phyloP scores from a whole-genome alignment of 1,140 invertebrate species.

The Drosophila sechellia region DNA sequence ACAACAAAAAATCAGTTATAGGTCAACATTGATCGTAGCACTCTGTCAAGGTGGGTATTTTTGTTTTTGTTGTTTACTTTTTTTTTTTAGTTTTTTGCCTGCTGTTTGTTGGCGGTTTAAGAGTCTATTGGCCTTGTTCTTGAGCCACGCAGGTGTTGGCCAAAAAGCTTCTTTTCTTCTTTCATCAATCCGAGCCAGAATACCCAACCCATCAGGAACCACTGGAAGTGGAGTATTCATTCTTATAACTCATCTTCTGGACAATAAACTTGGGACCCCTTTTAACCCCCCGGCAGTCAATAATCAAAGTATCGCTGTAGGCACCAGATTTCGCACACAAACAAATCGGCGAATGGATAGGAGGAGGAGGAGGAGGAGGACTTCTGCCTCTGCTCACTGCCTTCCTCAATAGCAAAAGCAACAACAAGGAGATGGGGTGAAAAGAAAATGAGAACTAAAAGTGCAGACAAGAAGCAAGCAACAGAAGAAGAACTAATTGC shows the following conservation, averaged over 20 bases:
- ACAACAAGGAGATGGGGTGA: conserved; percentile 29
- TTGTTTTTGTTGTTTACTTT: conserved; percentile 1
- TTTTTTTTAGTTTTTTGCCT: conserved; percentile 6
- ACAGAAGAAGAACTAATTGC: conserved; percentile 77
- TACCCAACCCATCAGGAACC: conserved; percentile 1
- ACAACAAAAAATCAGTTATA: conserved; percentile 62
- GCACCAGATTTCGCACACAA: conserved; percentile 49
- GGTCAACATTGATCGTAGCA: conserved; percentile 71
- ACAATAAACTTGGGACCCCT: conserved; percentile 16
- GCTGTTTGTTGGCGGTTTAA: conserved; percentile 22
- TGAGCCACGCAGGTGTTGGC: conserved; percentile 27
- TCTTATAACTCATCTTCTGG: conserved; percentile 25
- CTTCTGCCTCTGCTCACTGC: conserved; percentile 4
- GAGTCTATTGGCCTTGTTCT: conserved; percentile 75
- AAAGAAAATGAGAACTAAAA: conserved; percentile 48
- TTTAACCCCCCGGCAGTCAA: conserved; percentile 23
- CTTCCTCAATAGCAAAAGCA: conserved; percentile 45
- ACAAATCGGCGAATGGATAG: conserved; percentile 18
- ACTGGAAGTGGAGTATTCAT: conserved; percentile 1
- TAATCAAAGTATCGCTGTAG: conserved; percentile 52
- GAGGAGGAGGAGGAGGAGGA: conserved; percentile 2
- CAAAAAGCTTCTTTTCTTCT: not conserved
- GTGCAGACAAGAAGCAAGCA: conserved; percentile 61
- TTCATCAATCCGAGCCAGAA: not conserved
- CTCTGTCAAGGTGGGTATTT: conserved; percentile 49